Percentiles rank a stretch among this genome's conserved stretches.
Evolutionary conservation across 2,113 vertebrate genomes (phyloP).

Genomic region (Syngnathoides biaculeatus): DNA sequence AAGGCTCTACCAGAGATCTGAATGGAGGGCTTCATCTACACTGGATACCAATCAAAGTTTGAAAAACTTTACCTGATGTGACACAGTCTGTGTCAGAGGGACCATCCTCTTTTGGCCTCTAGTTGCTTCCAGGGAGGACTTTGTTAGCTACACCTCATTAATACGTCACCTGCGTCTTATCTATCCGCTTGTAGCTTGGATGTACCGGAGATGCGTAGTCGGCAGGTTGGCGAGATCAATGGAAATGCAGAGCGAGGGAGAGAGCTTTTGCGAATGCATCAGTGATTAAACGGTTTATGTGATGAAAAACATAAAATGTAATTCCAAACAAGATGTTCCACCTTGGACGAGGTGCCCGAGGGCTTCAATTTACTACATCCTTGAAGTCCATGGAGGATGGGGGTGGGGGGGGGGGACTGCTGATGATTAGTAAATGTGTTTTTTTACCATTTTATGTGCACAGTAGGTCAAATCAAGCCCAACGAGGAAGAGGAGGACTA

Average conservation of each 20-base stretch:
- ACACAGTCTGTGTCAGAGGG: too few relatives aligned
- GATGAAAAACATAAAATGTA: background rate
- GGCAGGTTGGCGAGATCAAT: constrained; percentile 9
- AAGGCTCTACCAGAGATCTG: too few relatives aligned
- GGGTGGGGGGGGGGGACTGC: constrained; percentile 1
- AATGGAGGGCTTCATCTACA: too few relatives aligned
- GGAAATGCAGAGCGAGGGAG: constrained; percentile 17
- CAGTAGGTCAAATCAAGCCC: background rate
- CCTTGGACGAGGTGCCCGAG: constrained; percentile 8
- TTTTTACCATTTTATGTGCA: background rate
- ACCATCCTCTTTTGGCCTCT: constrained; percentile 37
- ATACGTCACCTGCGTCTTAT: constrained; percentile 43
- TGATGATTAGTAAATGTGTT: constrained; percentile 2
- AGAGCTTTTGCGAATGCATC: constrained; percentile 23
- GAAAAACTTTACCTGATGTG: too few relatives aligned
- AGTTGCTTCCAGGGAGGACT: constrained; percentile 50
- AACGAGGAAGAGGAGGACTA: background rate
- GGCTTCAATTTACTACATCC: background rate
- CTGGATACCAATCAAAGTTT: too few relatives aligned
- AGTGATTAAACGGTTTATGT: constrained; percentile 11
- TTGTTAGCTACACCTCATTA: constrained; percentile 49
- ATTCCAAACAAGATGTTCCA: constrained; percentile 10
- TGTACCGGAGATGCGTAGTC: constrained; percentile 18
- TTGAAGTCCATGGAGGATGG: constrained; percentile 4
- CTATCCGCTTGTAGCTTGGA: constrained; percentile 24